These are phyloP conservation scores for Taxidea taxus DNA, from an alignment of 2,113 vertebrate genomes.

Conservation along the genomic window DNA sequence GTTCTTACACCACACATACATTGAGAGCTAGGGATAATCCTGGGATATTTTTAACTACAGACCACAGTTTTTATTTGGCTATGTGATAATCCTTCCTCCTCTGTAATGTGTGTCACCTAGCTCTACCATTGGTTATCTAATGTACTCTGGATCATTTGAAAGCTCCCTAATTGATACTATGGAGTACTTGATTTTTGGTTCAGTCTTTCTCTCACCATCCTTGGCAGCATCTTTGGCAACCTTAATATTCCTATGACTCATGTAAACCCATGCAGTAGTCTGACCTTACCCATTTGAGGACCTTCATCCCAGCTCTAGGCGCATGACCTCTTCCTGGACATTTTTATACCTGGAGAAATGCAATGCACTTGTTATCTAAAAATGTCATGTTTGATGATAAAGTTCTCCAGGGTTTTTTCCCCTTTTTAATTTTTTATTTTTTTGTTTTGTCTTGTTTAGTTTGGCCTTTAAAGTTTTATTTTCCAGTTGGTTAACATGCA, in stretches of 20 bases:
- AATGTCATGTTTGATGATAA: neutral
- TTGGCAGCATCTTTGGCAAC: neutral
- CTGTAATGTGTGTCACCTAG: neutral
- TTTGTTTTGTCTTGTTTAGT: no score
- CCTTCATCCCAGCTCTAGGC: neutral
- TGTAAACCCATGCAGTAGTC: neutral
- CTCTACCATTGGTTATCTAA: neutral
- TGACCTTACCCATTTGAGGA: neutral
- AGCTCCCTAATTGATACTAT: neutral
- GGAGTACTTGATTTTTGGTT: neutral
- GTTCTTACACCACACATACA: neutral
- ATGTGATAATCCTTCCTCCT: neutral
- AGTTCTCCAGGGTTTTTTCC: neutral
- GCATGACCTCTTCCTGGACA: neutral
- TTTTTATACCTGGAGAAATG: neutral
- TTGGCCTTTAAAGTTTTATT: neutral
- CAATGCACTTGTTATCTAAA: neutral
- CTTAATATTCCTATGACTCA: neutral
- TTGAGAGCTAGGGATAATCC: neutral
- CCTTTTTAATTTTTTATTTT: neutral
- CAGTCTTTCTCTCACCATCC: neutral
- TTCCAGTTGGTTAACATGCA: neutral
- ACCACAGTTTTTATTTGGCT: neutral
- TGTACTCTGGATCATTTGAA: neutral
- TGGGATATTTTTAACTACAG: neutral